Evolutionary conservation across 2,113 vertebrate genomes (phyloP).

Genomic region (Atlantisia rogersi): DNA sequence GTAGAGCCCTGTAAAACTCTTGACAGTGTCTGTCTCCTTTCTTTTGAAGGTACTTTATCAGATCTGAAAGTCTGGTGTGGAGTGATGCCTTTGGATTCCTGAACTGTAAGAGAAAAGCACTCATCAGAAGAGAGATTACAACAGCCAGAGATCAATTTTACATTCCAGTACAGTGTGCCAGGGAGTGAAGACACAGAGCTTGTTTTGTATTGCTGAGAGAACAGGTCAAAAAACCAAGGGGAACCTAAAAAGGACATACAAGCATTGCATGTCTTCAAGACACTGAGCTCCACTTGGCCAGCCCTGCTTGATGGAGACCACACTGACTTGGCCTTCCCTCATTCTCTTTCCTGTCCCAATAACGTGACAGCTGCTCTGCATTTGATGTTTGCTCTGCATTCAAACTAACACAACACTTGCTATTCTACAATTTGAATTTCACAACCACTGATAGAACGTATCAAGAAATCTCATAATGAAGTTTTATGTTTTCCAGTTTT

Average conservation of each 20-base stretch:
- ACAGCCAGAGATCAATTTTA: not conserved
- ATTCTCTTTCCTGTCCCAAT: not conserved
- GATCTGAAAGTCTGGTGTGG: constrained; percentile 82
- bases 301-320: not conserved
- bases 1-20: constrained; percentile 94
- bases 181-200: not conserved
- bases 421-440: not conserved
- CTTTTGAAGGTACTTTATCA: constrained; percentile 86
- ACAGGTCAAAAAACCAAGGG: not conserved
- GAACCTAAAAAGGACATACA: not conserved
- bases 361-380: not conserved
- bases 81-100: constrained; percentile 88
- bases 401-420: not conserved
- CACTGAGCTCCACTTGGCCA: not conserved
- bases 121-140: not conserved
- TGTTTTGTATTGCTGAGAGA: not conserved
- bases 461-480: not conserved
- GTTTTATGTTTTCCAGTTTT: not conserved
- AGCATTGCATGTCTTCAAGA: not conserved
- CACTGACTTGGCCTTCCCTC: not conserved
- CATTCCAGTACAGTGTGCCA: not conserved
- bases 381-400: not conserved
- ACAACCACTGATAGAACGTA: not conserved
- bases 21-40: constrained; percentile 90
- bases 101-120: constrained; percentile 79